Evolutionary conservation across 2,113 vertebrate species (phyloP), one percentile per base, ranked within the genome.

Genomic region (Neogale vison): DNA sequence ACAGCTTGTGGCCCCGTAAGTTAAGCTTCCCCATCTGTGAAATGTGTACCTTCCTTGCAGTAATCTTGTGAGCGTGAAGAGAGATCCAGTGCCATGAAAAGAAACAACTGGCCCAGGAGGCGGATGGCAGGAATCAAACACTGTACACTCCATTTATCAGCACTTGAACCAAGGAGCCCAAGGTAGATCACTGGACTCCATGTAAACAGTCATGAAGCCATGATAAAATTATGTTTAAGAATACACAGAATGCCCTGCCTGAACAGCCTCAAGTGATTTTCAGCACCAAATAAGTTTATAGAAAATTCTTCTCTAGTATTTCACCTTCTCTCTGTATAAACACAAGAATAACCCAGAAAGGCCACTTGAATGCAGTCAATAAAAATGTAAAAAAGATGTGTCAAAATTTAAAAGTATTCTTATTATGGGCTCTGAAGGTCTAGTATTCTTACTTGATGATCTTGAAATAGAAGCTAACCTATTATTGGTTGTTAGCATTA

Each of bases 381-480:
- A 87, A 90, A 93, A 88, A 45, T 17, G 8, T 71, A 74, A 76
- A 79, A 52, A 13, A 67, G 34, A 34, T 9, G 50, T 77, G 65
- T 67, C 36, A 93, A 83, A 29, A 97, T 92, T 50, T 39, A 71
- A 55, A 93, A 47, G 6, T 67, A 61, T 87, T 77, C 61, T 57
- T 39, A 57, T 88, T 85, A 72, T 39, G 7, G 18, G 90, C 45
- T 88, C 91, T 89, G 52, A 95, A 63, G 34, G 9, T 93, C 29
- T 92, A n/a, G 47, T 59, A 90, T 71, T 81, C 52, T 34, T 88
- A 79, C 50, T 55, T 90, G 71, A 90, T 71, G 36, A 90, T 92
- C 83, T 96, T 71, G 36, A 97, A 93, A 76, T 63, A 61, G 97
- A 96, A 96, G n/a, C 61, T 88, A 96, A 52, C 61, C 61, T 88